phyloP scores from a whole-genome alignment of 2,888 invertebrate genomes.

The Pyrgus malvae region DNA sequence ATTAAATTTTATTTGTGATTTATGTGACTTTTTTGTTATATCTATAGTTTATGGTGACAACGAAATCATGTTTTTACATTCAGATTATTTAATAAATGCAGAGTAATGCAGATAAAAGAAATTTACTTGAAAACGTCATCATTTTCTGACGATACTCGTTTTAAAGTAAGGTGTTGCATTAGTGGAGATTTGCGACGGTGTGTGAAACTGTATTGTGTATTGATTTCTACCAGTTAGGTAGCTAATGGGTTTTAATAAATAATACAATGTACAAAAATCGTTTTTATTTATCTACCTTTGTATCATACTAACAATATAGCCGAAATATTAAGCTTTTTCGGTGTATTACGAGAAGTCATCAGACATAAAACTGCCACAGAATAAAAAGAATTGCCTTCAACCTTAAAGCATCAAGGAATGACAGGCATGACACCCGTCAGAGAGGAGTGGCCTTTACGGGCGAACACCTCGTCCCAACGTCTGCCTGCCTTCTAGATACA shows the following conservation, averaged over 20 bases:
- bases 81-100: background rate
- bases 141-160: background rate
- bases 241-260: constrained; percentile 66
- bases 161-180: constrained; percentile 5
- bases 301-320: background rate
- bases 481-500: too few relatives aligned
- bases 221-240: constrained; percentile 57
- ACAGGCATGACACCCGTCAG: too few relatives aligned
- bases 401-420: too few relatives aligned
- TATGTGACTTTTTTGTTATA: constrained; percentile 2
- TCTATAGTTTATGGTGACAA: constrained; percentile 12
- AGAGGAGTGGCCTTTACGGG: too few relatives aligned
- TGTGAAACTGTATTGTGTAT: constrained; percentile 46
- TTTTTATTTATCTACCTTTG: background rate
- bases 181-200: constrained; percentile 42
- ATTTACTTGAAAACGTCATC: constrained; percentile 17
- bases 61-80: background rate
- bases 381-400: too few relatives aligned
- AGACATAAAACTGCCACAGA: too few relatives aligned
- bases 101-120: too few relatives aligned
- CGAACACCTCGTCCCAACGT: too few relatives aligned
- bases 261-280: constrained; percentile 43
- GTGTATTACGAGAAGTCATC: too few relatives aligned
- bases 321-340: background rate
- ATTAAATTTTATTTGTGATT: background rate